Percentiles rank a stretch among this genome's conserved stretches.
Evolutionary conservation across 1,140 invertebrate genomes (phyloP).

Genomic region (Penaeus japonicus): DNA sequence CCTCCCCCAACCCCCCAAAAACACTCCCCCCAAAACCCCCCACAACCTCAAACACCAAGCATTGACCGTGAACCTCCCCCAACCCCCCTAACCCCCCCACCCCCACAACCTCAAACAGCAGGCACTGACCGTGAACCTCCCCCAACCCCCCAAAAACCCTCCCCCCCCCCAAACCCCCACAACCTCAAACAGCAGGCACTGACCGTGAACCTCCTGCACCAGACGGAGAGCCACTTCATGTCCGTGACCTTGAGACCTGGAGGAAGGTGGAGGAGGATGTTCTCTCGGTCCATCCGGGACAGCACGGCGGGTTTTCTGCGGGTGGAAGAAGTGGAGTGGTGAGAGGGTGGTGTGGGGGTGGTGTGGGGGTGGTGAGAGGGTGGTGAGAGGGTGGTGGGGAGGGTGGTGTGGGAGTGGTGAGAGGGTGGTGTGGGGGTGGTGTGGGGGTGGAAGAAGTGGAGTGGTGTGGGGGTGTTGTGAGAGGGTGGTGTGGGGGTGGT

Average conservation of each 20-base stretch:
- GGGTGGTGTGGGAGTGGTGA: neutral
- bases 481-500: neutral
- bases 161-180: neutral
- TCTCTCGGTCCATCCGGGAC: conserved; percentile 76
- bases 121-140: too few relatives aligned
- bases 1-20: too few relatives aligned
- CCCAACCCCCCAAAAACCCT: neutral
- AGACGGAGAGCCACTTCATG: conserved; percentile 88
- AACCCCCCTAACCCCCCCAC: too few relatives aligned
- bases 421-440: neutral
- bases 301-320: conserved; percentile 80
- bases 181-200: too few relatives aligned
- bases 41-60: too few relatives aligned
- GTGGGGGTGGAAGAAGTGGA: neutral
- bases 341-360: neutral
- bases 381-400: neutral
- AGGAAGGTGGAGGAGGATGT: conserved; percentile 84
- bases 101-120: too few relatives aligned
- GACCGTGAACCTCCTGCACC: conserved; percentile 89
- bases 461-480: neutral
- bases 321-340: conserved; percentile 63
- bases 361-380: neutral
- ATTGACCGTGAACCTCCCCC: conserved; percentile 83
- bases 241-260: conserved; percentile 82
- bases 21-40: too few relatives aligned